phyloP scores from a whole-genome alignment of 2,113 vertebrate genomes.

The Hemiprocne comata region DNA sequence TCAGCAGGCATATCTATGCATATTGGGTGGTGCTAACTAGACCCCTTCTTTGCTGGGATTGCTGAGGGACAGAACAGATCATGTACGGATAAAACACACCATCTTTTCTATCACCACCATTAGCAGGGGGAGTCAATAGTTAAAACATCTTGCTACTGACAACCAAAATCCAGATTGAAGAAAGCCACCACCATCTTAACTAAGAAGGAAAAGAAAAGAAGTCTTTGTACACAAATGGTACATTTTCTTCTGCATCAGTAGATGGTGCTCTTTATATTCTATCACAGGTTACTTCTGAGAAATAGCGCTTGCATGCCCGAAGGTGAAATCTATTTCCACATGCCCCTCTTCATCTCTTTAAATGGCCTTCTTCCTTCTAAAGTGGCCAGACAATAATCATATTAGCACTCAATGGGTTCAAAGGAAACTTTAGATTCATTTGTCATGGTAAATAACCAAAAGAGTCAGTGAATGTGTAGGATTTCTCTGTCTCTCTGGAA shows the following conservation, averaged over 20 bases:
- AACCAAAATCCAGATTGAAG: not conserved
- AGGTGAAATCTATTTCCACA: not conserved
- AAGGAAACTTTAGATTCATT: not conserved
- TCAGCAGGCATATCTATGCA: not conserved
- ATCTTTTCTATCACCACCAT: not conserved
- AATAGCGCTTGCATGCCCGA: accelerated
- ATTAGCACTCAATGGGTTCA: not conserved
- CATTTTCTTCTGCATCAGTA: conserved; percentile 1
- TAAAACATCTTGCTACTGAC: not conserved
- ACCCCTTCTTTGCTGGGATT: not conserved
- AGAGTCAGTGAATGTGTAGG: not conserved
- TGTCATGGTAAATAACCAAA: conserved; percentile 3
- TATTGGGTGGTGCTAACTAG: not conserved
- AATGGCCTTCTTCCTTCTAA: not conserved
- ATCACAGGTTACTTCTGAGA: not conserved
- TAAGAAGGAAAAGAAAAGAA: not conserved
- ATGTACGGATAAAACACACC: not conserved
- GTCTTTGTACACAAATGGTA: not conserved
- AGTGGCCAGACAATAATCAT: not conserved
- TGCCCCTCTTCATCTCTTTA: not conserved
- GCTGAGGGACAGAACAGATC: not conserved
- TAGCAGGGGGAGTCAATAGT: not conserved
- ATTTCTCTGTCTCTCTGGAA: not conserved
- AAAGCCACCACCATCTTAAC: not conserved
- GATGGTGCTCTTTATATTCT: conserved; percentile 52